A percentile compares a stretch with the other conserved stretches of the same genome.
Evolutionary conservation across 2,888 invertebrate genomes (phyloP).

Genomic region (Adelognathus sp.): DNA sequence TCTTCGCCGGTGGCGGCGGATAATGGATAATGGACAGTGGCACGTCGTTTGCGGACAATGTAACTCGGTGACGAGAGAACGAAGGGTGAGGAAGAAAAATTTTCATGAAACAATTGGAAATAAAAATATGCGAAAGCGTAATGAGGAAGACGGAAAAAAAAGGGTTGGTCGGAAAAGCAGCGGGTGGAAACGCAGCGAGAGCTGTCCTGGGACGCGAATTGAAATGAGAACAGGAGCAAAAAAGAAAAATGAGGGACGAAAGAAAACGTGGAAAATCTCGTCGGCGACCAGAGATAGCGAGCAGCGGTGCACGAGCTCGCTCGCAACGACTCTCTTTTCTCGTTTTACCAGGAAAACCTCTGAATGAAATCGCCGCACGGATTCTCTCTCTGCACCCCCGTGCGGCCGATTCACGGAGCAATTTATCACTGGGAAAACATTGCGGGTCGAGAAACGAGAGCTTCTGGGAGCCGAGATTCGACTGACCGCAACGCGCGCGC

Average conservation of each 20-base stretch:
- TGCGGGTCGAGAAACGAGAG: neutral
- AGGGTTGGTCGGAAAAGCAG: neutral
- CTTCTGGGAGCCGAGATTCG: conserved; percentile 10
- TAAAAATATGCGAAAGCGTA: neutral
- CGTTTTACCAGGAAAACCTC: conserved; percentile 9
- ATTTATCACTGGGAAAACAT: conserved; percentile 44
- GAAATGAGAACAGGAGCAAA: conserved; percentile 40
- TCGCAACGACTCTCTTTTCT: conserved; percentile 1
- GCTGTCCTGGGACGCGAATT: conserved; percentile 28
- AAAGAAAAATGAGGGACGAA: no score
- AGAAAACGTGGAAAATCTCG: conserved; percentile 33
- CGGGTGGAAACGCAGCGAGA: neutral
- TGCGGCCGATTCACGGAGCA: conserved; percentile 22
- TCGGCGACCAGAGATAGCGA: conserved; percentile 24
- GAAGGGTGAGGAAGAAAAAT: conserved; percentile 16
- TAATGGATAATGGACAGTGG: conserved; percentile 43
- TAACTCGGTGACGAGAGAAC: conserved; percentile 24
- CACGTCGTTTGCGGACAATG: conserved; percentile 41
- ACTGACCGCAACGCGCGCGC: conserved; percentile 18
- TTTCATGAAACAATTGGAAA: conserved; percentile 16
- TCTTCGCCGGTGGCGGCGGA: neutral
- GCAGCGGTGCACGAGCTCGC: neutral
- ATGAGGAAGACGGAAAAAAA: neutral
- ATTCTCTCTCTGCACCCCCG: neutral
- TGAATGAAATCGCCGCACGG: conserved; percentile 17